phyloP scores from a whole-genome alignment of 2,888 invertebrate genomes.

The Xestobium rufovillosum region DNA sequence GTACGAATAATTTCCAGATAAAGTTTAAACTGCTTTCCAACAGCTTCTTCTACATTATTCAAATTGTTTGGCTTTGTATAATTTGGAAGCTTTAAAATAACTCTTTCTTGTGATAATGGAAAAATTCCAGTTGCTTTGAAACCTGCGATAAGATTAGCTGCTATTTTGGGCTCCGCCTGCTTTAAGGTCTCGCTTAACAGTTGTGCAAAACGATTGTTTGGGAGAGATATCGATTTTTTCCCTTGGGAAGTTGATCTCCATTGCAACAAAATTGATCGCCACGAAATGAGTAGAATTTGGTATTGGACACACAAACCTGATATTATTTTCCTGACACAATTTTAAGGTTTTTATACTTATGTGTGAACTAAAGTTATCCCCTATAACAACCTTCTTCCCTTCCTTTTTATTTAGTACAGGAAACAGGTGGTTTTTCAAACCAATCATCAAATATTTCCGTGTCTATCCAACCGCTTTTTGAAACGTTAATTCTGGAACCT shows the following conservation, averaged over 20 bases:
- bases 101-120: no score
- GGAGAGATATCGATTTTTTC: conserved; percentile 8
- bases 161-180: conserved; percentile 5
- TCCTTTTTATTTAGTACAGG: conserved; percentile 7
- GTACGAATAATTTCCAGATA: no score
- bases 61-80: no score
- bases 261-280: conserved; percentile 1
- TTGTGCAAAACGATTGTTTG: conserved; percentile 6
- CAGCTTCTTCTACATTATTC: no score
- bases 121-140: conserved; percentile 10
- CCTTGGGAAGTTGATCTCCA: conserved; percentile 7
- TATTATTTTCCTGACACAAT: conserved; percentile 9
- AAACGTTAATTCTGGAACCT: conserved; percentile 4
- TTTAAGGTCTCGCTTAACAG: conserved; percentile 7
- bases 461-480: conserved; percentile 9
- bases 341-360: conserved; percentile 4
- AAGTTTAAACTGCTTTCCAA: no score
- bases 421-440: conserved; percentile 6
- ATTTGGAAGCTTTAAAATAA: no score
- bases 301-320: conserved; percentile 4
- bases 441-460: conserved; percentile 10
- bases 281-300: conserved; percentile 7
- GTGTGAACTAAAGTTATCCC: no score
- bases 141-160: conserved; percentile 8
- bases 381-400: conserved; percentile 6